A percentile compares a stretch with the other conserved stretches of the same genome.
These are phyloP conservation scores for Heterodera schachtii DNA, from an alignment of 1,140 invertebrate genomes.

Conservation along the genomic window DNA sequence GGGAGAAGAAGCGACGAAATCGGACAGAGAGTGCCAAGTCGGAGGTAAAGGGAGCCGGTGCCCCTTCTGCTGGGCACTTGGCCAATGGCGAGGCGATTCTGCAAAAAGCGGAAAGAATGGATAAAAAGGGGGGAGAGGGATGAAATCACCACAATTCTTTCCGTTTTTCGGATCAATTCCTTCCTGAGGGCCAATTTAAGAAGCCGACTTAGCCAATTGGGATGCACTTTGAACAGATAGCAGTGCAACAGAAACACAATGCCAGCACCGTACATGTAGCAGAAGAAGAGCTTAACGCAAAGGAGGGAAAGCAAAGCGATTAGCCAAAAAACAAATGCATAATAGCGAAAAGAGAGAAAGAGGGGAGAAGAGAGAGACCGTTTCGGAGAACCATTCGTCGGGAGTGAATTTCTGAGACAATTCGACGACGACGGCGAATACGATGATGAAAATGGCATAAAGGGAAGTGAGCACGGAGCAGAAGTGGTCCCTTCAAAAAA, in stretches of 20 bases:
- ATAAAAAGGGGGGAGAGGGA: neutral
- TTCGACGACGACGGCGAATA: conserved; percentile 61
- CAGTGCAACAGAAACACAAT: conserved; percentile 61
- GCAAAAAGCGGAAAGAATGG: conserved; percentile 13
- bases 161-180: conserved; percentile 4
- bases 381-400: conserved; percentile 60
- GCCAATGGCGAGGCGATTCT: conserved; percentile 25
- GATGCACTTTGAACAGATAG: conserved; percentile 62
- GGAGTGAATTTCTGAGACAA: conserved; percentile 62
- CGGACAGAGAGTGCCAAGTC: conserved; percentile 28
- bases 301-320: too few species aligned
- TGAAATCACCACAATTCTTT: neutral
- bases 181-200: conserved; percentile 33
- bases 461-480: conserved; percentile 57
- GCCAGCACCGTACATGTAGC: conserved; percentile 61
- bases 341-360: too few species aligned
- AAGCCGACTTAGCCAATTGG: conserved; percentile 49
- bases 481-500: conserved; percentile 57
- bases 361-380: conserved; percentile 30
- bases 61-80: conserved; percentile 32
- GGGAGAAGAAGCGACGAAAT: neutral
- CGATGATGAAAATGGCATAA: conserved; percentile 62
- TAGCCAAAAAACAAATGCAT: conserved; percentile 9
- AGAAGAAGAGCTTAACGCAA: conserved; percentile 56
- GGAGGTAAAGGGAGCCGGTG: conserved; percentile 22